Evolutionary conservation across 2,797 vertebrate species (phyloP), one percentile per base, ranked within the genome.

Genomic region (Clarias pachynema): DNA sequence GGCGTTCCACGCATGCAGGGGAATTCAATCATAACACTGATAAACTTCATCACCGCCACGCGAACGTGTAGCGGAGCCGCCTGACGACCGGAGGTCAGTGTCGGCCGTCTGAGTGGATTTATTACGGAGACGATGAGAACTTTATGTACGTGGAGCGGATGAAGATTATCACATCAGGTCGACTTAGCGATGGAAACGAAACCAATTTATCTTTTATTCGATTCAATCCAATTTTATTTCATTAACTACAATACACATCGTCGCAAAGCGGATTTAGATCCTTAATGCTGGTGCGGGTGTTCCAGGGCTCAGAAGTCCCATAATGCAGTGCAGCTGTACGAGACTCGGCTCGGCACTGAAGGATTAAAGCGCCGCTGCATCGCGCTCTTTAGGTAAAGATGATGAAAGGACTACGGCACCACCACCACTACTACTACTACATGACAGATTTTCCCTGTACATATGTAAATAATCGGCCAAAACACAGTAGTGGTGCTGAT

Each of bases 11-110:
- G 86, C 91, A 91, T 26, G 91, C 93, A 89, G 89, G 88, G 82
- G 84, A 89, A 90, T 93, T 94, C 93, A 94, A 95, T 94, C 93
- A 91, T 90, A 91, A 92, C 92, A 91, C 92, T 90, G 87, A 90
- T 87, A 86, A 89, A 89, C 87, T 91, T 94, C 89, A 88, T 91
- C 89, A 84, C 90, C 90, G 91, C 90, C 87, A 93, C 94, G 91
- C 92, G 92, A 91, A 93, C 93, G 83, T 90, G 87, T 88, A 92
- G 87, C 87, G 85, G 68, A 75, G 88, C n/a, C 66, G 89, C 90
- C 87, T 83, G 88, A 66, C 86, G 75, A 79, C 81, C 49, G 79
- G 69, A 73, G 77, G 20, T 56, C 69, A 37, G n/a, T 26, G 34
- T 29, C 56, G 40, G 63, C 59, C 24, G 68, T 86, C 74, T 34